These are phyloP conservation scores for Tapirus indicus DNA, from an alignment of 2,797 vertebrate species.

Conservation along the genomic window DNA sequence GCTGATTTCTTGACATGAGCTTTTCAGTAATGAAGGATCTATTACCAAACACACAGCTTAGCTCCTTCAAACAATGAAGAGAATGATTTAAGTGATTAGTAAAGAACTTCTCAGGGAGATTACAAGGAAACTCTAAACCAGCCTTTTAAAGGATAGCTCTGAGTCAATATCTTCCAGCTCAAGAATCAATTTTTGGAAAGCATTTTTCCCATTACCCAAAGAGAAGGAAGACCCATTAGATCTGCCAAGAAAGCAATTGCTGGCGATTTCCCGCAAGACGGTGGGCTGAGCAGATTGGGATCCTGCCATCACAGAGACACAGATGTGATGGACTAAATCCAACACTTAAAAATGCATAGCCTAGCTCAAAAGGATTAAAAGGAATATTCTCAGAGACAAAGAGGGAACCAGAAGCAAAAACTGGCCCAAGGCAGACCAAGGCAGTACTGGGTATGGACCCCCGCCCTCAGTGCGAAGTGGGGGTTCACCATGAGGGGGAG, in stretches of 20 bases:
- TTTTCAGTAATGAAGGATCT: neutral
- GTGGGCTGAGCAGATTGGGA: neutral
- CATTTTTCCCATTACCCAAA: neutral
- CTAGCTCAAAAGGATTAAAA: neutral
- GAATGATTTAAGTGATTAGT: neutral
- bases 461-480: neutral
- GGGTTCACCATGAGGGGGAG: neutral
- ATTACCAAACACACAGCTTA: neutral
- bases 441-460: neutral
- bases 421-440: neutral
- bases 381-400: neutral
- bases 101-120: neutral
- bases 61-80: neutral
- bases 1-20: neutral
- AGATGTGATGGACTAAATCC: neutral
- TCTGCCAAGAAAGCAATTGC: neutral
- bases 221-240: neutral
- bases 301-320: neutral
- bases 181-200: neutral
- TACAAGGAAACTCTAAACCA: neutral
- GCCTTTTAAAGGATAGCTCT: neutral
- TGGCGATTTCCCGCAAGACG: neutral
- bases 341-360: neutral
- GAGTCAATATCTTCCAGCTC: neutral
- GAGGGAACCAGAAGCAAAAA: neutral